A percentile compares a stretch with the other conserved stretches of the same genome.
These are phyloP conservation scores for Achroia grisella DNA, from an alignment of 1,140 invertebrate genomes.

Conservation along the genomic window DNA sequence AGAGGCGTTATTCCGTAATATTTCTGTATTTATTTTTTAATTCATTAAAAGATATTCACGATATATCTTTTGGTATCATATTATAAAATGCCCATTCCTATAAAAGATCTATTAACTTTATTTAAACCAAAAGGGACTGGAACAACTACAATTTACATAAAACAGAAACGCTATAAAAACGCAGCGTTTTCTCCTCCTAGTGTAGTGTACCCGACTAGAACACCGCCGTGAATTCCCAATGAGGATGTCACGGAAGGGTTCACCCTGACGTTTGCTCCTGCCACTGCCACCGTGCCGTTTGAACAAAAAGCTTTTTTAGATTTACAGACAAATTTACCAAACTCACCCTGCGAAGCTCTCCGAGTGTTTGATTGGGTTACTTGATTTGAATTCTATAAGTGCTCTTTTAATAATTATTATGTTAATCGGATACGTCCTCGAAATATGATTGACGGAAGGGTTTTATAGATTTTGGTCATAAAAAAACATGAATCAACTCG, in stretches of 20 bases:
- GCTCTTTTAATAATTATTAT: slow-evolving; percentile 8
- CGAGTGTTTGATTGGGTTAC: slow-evolving; percentile 24
- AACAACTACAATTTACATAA: background rate
- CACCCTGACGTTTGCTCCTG: slow-evolving; percentile 46
- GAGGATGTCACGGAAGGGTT: slow-evolving; percentile 48
- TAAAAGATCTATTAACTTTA: no score
- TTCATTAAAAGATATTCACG: no score
- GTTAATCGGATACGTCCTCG: background rate
- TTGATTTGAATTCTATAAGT: slow-evolving; percentile 11
- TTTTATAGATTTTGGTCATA: slow-evolving; percentile 4
- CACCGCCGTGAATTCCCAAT: slow-evolving; percentile 41
- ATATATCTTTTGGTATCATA: no score
- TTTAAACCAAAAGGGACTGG: no score
- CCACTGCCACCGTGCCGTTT: slow-evolving; percentile 34
- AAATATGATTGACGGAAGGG: no score
- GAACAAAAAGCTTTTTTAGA: slow-evolving; percentile 59
- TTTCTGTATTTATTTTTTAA: no score
- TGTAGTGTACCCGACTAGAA: slow-evolving; percentile 14
- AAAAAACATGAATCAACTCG: no score
- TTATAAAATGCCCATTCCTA: no score
- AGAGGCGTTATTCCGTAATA: no score
- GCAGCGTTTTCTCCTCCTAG: slow-evolving; percentile 18
- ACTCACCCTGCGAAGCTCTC: slow-evolving; percentile 11
- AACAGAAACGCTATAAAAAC: slow-evolving; percentile 5
- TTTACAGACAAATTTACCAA: slow-evolving; percentile 15